Percentiles rank a stretch among this genome's conserved stretches.
These are phyloP conservation scores for Eupristina koningsbergeri DNA, from an alignment of 1,140 invertebrate species.

Conservation along the genomic window DNA sequence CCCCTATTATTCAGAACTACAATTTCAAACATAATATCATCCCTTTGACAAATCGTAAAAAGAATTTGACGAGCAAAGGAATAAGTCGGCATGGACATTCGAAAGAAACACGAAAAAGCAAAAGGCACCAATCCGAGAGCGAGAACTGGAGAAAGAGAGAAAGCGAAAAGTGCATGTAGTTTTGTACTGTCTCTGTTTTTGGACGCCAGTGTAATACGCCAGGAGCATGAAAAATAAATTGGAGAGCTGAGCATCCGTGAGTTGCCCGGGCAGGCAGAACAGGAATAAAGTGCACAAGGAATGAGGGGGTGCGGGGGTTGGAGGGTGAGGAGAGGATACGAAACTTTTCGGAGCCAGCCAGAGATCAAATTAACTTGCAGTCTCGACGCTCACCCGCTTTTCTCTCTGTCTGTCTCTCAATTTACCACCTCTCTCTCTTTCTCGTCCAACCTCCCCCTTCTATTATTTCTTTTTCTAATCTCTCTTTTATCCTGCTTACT, in stretches of 20 bases:
- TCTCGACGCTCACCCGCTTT: conserved; percentile 15
- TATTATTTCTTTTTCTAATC: conserved; percentile 21
- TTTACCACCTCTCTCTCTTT: conserved; percentile 2
- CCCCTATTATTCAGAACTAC: not conserved
- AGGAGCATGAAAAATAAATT: conserved; percentile 55
- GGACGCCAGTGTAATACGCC: conserved; percentile 38
- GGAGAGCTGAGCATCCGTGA: conserved; percentile 17
- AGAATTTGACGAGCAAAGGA: not conserved
- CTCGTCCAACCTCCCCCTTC: conserved; percentile 1
- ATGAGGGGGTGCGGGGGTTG: not conserved
- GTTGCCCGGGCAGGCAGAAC: not conserved
- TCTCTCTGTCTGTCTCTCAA: not conserved
- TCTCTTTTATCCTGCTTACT: conserved; percentile 33
- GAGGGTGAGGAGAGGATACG: conserved; percentile 7
- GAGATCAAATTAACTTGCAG: conserved; percentile 54
- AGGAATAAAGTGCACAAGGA: conserved; percentile 14
- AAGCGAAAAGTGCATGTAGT: not conserved
- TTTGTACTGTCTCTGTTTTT: conserved; percentile 7
- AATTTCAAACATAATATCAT: not conserved
- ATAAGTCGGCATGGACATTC: not conserved
- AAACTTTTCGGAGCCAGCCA: conserved; percentile 46
- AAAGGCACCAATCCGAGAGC: not conserved
- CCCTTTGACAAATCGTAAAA: conserved; percentile 3
- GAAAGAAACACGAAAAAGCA: conserved; percentile 21
- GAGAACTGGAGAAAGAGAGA: not conserved